Evolutionary conservation across 2,888 invertebrate species (phyloP).

Genomic region (Parnassius smintheus): DNA sequence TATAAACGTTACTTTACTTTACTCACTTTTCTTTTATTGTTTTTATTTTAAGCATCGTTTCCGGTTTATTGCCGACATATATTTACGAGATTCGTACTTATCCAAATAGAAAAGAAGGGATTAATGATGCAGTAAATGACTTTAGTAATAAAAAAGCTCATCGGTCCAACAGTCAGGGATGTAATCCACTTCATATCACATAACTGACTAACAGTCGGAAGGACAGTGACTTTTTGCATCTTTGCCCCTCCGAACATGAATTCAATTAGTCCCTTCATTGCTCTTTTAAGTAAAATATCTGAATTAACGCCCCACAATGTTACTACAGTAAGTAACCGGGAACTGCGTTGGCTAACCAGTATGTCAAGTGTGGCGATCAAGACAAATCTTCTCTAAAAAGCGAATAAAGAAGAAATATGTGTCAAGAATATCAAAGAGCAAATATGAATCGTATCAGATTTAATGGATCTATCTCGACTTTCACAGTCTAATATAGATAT

Average conservation of each 20-base stretch:
- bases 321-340: no score
- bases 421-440: slow-evolving; percentile 62
- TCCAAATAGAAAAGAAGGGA: neutral
- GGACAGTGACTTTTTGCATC: slow-evolving; percentile 7
- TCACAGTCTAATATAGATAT: slow-evolving; percentile 19
- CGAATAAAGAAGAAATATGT: neutral
- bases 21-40: no score
- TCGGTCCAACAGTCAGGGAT: slow-evolving; percentile 25
- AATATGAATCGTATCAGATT: slow-evolving; percentile 33
- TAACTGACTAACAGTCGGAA: slow-evolving; percentile 31
- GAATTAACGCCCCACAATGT: slow-evolving; percentile 49
- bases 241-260: slow-evolving; percentile 27
- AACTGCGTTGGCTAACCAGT: no score
- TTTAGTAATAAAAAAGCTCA: slow-evolving; percentile 23
- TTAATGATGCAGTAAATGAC: neutral
- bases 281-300: slow-evolving; percentile 33
- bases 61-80: neutral
- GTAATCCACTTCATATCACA: slow-evolving; percentile 34
- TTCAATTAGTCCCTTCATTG: slow-evolving; percentile 24
- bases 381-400: no score
- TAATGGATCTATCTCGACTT: slow-evolving; percentile 17
- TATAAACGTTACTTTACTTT: no score
- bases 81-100: neutral
- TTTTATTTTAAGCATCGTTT: neutral
- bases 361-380: no score